Conservation (phyloP, 2,797 vertebrate species). For the Sebastes paucispinis region DNA sequence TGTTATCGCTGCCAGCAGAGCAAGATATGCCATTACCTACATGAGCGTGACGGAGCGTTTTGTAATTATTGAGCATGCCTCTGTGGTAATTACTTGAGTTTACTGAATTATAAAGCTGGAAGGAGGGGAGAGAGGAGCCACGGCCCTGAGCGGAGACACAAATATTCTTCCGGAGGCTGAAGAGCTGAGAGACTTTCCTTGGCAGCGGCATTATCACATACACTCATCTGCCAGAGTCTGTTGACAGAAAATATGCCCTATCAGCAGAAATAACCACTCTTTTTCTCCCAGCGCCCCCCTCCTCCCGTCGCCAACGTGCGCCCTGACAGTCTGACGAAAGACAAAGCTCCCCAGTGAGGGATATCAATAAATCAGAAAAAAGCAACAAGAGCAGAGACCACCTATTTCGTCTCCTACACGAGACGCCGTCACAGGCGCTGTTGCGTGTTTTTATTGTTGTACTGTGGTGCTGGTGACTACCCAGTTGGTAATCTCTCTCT, state of each 20-base stretch:
- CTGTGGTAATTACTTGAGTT: slow-evolving; percentile 83
- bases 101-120: slow-evolving; percentile 68
- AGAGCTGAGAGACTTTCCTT: slow-evolving; percentile 71
- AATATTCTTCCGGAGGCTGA: slow-evolving; percentile 69
- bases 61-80: slow-evolving; percentile 82
- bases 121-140: slow-evolving; percentile 30
- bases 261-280: slow-evolving; percentile 79
- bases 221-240: slow-evolving; percentile 79
- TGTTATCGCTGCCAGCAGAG: slow-evolving; percentile 76
- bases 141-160: slow-evolving; percentile 52
- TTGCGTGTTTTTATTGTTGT: slow-evolving; percentile 56
- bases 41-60: slow-evolving; percentile 74
- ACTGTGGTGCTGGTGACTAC: slow-evolving; percentile 68
- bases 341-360: slow-evolving; percentile 75
- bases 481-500: slow-evolving; percentile 79
- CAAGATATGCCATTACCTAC: slow-evolving; percentile 77
- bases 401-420: slow-evolving; percentile 65
- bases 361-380: slow-evolving; percentile 79
- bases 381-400: slow-evolving; percentile 68
- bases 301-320: slow-evolving; percentile 30
- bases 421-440: slow-evolving; percentile 21
- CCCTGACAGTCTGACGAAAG: slow-evolving; percentile 70
- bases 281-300: not conserved
- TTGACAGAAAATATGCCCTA: slow-evolving; percentile 80
- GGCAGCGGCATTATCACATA: slow-evolving; percentile 76